Evolutionary conservation across 2,888 invertebrate genomes (phyloP).

Genomic region (Yponomeuta evonymella): DNA sequence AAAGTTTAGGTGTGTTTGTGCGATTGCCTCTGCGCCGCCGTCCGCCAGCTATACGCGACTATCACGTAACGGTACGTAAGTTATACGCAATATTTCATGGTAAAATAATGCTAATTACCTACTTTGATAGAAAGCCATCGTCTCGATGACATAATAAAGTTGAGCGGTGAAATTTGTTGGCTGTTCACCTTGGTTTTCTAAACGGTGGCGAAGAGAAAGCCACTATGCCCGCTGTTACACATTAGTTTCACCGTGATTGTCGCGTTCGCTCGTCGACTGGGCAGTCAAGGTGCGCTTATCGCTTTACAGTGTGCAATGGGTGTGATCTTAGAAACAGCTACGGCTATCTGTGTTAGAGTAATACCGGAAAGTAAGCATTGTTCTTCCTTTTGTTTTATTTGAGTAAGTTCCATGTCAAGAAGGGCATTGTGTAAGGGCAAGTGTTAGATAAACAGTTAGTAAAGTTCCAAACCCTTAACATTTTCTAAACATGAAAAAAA

Average conservation of each 20-base stretch:
- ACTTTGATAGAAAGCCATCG: conserved; percentile 47
- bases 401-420: neutral
- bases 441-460: too few species aligned
- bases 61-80: neutral
- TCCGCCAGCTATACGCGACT: neutral
- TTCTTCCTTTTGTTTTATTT: neutral
- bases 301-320: conserved; percentile 34
- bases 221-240: conserved; percentile 27
- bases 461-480: too few species aligned
- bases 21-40: neutral
- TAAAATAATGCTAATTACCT: conserved; percentile 3
- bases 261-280: conserved; percentile 13
- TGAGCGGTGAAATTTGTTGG: conserved; percentile 63
- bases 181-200: conserved; percentile 42
- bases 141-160: conserved; percentile 53
- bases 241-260: conserved; percentile 32
- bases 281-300: conserved; percentile 21
- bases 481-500: too few species aligned
- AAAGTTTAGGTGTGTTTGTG: neutral
- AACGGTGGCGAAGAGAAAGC: conserved; percentile 33
- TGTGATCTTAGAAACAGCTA: conserved; percentile 41
- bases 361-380: conserved; percentile 44
- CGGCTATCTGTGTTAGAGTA: conserved; percentile 42
- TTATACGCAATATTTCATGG: conserved; percentile 4
- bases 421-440: too few species aligned